Percentiles rank a stretch among this genome's conserved stretches.
Evolutionary conservation across 2,113 vertebrate species (phyloP).

Genomic region (Craseonycteris thonglongyai): DNA sequence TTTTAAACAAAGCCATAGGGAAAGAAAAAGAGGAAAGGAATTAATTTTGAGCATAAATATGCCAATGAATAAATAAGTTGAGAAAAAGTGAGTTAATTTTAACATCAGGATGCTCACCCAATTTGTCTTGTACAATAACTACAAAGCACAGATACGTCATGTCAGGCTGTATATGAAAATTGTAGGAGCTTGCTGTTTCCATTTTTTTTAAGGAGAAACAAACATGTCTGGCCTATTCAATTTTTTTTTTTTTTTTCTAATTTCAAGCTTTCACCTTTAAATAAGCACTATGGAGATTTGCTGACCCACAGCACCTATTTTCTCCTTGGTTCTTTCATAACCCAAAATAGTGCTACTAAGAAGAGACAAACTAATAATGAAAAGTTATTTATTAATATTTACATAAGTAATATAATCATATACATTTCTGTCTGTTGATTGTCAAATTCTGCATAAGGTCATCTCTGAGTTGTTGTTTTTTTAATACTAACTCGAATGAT

Average conservation of each 20-base stretch:
- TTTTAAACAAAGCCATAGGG: background rate
- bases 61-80: background rate
- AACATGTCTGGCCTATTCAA: constrained; percentile 4
- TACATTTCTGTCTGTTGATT: background rate
- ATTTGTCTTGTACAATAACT: background rate
- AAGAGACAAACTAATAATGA: background rate
- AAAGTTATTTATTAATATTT: background rate
- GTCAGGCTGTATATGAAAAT: background rate
- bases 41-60: background rate
- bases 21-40: background rate
- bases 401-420: background rate
- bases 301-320: background rate
- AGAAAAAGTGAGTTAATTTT: background rate
- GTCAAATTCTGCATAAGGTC: background rate
- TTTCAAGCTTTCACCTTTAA: constrained; percentile 35
- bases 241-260: background rate
- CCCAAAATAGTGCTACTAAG: background rate
- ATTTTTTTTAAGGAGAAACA: constrained; percentile 19
- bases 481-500: background rate
- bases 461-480: background rate
- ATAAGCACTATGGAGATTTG: background rate
- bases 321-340: background rate
- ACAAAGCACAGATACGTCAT: constrained; percentile 4
- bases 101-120: background rate
- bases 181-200: background rate